Conservation (phyloP, 53 echinoderm and acorn worm genomes). For the Mesocentrotus franciscanus region DNA sequence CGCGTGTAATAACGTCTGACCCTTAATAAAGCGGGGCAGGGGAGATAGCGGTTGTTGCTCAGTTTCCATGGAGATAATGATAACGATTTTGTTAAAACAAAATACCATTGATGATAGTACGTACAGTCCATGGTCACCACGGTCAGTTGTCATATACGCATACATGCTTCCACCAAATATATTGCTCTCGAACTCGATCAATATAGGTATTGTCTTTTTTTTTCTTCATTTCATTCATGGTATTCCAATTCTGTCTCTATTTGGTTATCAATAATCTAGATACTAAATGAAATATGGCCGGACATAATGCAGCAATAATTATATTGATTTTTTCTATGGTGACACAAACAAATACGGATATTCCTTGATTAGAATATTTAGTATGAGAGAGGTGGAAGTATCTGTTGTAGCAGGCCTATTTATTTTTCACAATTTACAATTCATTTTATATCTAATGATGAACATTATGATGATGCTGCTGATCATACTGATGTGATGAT, state of each 20-base stretch:
- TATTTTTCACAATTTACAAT: no score
- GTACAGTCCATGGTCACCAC: neutral
- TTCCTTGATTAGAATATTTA: no score
- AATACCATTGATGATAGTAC: neutral
- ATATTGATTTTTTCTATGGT: no score
- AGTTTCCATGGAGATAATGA: conserved; percentile 10
- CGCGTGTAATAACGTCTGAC: neutral
- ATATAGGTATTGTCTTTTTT: conserved; percentile 7
- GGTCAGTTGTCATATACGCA: neutral
- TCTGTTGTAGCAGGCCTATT: no score
- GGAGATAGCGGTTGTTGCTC: neutral
- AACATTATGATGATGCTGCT: no score
- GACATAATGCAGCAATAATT: neutral
- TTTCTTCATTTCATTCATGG: neutral
- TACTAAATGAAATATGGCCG: neutral
- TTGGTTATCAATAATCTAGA: neutral
- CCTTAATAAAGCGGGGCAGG: neutral
- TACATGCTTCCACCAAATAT: neutral
- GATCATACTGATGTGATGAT: neutral
- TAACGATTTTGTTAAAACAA: neutral
- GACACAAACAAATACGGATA: no score
- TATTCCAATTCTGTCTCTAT: neutral
- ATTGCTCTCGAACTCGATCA: neutral
- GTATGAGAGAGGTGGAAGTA: no score
- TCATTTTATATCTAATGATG: neutral